Percentiles rank a stretch among this genome's conserved stretches.
These are phyloP conservation scores for Fregetta grallaria DNA, from an alignment of 2,113 vertebrate species.

Conservation along the genomic window DNA sequence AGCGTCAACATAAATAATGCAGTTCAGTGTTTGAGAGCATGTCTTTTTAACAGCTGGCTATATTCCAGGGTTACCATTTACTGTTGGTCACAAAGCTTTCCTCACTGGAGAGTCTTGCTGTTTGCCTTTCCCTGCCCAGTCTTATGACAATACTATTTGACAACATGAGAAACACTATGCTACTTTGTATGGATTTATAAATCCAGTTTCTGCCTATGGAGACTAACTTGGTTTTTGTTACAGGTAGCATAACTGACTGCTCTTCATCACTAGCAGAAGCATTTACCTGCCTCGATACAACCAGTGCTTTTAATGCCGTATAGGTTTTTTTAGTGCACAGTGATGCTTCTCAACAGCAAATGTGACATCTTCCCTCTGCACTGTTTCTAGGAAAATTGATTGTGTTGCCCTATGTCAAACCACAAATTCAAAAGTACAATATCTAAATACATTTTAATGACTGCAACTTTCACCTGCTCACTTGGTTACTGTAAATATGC, in stretches of 20 bases:
- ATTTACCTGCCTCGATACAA: neutral
- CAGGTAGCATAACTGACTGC: neutral
- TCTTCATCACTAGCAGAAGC: conserved; percentile 10
- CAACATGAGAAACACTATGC: neutral
- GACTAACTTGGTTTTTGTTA: conserved; percentile 5
- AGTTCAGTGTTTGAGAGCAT: neutral
- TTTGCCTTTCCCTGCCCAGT: neutral
- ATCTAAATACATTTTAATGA: conserved; percentile 30
- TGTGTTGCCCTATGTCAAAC: neutral
- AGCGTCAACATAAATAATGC: conserved; percentile 6
- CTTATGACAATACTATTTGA: neutral
- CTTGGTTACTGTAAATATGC: neutral
- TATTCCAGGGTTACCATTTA: neutral
- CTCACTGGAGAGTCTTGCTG: neutral
- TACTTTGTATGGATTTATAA: conserved; percentile 1
- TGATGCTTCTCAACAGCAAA: neutral
- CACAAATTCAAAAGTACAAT: neutral
- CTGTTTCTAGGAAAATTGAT: neutral
- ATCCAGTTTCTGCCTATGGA: neutral
- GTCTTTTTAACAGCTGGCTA: neutral
- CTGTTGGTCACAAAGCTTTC: neutral
- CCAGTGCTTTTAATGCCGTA: neutral
- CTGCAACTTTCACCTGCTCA: neutral
- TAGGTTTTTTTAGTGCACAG: neutral
- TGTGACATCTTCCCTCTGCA: neutral